phyloP scores from a whole-genome alignment of 2,797 vertebrate species.

The Acrocephalus scirpaceus region DNA sequence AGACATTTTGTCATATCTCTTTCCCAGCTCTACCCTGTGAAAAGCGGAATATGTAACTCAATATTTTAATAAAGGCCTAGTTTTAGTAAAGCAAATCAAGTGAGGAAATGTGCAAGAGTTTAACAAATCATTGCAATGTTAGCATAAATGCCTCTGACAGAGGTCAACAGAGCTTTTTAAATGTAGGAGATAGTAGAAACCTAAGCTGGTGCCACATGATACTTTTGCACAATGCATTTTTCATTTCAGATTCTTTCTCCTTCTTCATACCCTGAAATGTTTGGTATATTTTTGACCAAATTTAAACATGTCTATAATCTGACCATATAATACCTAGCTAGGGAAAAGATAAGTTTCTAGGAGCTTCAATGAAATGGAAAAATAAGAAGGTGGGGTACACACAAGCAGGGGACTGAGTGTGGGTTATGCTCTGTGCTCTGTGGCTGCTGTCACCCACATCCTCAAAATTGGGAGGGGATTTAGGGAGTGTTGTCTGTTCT shows the following conservation, averaged over 20 bases:
- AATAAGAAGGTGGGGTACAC: background rate
- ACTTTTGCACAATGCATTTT: background rate
- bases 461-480: background rate
- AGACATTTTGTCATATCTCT: background rate
- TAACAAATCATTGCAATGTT: background rate
- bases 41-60: background rate
- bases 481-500: accelerated
- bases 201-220: background rate
- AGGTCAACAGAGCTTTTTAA: background rate
- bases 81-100: background rate
- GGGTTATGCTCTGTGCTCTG: background rate
- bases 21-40: background rate
- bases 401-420: accelerated
- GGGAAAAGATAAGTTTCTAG: background rate
- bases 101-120: background rate
- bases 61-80: background rate
- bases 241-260: slow-evolving; percentile 1
- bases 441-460: background rate
- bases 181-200: slow-evolving; percentile 26
- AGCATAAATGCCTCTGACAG: slow-evolving; percentile 3
- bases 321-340: background rate
- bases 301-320: background rate
- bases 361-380: background rate
- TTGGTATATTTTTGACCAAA: background rate
- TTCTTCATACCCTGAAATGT: background rate